Conservation (phyloP, 2,113 vertebrate species). For the Pagrus major region DNA sequence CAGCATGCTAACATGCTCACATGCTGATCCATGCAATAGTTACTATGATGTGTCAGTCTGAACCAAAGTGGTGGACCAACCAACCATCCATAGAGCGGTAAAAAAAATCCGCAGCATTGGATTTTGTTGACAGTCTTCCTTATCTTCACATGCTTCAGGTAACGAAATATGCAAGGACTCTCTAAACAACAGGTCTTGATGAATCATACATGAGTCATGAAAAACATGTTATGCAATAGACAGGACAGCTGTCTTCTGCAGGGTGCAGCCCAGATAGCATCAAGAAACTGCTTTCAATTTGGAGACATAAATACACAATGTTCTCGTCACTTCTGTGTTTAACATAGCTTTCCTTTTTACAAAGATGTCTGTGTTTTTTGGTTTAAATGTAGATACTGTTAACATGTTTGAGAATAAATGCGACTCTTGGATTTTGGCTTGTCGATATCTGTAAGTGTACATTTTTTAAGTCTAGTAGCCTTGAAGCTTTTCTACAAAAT, state of each 20-base stretch:
- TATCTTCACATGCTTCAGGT: slow-evolving; percentile 2
- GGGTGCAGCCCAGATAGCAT: slow-evolving; percentile 7
- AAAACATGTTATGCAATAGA: slow-evolving; percentile 24
- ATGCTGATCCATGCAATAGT: too few relatives aligned
- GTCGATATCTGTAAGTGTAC: not conserved
- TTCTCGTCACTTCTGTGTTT: slow-evolving; percentile 28
- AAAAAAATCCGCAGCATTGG: not conserved
- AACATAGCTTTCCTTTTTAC: slow-evolving; percentile 42
- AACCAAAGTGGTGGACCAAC: not conserved
- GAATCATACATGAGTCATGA: not conserved
- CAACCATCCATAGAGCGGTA: not conserved
- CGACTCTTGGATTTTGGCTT: not conserved
- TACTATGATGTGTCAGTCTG: not conserved
- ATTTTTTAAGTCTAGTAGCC: not conserved
- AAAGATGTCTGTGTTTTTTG: not conserved
- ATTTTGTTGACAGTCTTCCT: not conserved
- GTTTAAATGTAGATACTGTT: slow-evolving; percentile 2
- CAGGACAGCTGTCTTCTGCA: slow-evolving; percentile 5
- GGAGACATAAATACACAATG: slow-evolving; percentile 10
- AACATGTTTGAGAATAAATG: not conserved
- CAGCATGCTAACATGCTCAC: not conserved
- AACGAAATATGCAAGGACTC: not conserved
- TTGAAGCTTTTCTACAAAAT: not conserved
- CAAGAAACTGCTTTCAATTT: not conserved
- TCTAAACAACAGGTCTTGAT: not conserved